These are phyloP conservation scores for Tetropium fuscum DNA, from an alignment of 2,888 invertebrate genomes.

Conservation along the genomic window DNA sequence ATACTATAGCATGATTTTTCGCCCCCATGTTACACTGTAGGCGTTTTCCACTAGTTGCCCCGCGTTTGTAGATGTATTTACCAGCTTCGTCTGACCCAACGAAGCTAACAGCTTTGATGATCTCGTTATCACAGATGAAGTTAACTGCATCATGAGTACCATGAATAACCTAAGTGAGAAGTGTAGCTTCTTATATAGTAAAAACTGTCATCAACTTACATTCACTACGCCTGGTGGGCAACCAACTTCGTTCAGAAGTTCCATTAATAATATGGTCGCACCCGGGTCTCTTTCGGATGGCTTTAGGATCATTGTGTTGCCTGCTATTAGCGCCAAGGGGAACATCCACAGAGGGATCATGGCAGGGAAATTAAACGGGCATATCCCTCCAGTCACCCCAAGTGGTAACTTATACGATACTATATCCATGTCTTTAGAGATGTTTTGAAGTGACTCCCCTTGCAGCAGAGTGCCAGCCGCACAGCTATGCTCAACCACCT, in stretches of 20 bases:
- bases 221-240: conserved; percentile 97
- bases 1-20: conserved; percentile 97
- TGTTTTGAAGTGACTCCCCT: conserved; percentile 89
- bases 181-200: too few species aligned
- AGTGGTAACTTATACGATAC: conserved; percentile 91
- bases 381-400: conserved; percentile 94
- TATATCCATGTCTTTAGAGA: conserved; percentile 98
- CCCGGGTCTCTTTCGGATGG: conserved; percentile 99
- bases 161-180: conserved; percentile 79
- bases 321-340: conserved; percentile 87
- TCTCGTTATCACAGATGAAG: conserved; percentile 97
- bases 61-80: conserved; percentile 93
- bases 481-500: conserved; percentile 98
- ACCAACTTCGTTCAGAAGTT: conserved; percentile 92
- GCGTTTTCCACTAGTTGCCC: conserved; percentile 88
- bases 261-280: conserved; percentile 94
- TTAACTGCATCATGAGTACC: conserved; percentile 95
- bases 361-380: conserved; percentile 99
- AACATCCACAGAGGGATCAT: conserved; percentile 99
- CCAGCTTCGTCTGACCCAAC: conserved; percentile 98
- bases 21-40: conserved; percentile 99
- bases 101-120: conserved; percentile 97
- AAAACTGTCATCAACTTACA: conserved; percentile 66
- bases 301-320: conserved; percentile 95
- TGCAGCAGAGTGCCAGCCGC: conserved; percentile 92